Evolutionary conservation across 2,888 invertebrate species (phyloP).

Genomic region (Thymelicus sylvestris): DNA sequence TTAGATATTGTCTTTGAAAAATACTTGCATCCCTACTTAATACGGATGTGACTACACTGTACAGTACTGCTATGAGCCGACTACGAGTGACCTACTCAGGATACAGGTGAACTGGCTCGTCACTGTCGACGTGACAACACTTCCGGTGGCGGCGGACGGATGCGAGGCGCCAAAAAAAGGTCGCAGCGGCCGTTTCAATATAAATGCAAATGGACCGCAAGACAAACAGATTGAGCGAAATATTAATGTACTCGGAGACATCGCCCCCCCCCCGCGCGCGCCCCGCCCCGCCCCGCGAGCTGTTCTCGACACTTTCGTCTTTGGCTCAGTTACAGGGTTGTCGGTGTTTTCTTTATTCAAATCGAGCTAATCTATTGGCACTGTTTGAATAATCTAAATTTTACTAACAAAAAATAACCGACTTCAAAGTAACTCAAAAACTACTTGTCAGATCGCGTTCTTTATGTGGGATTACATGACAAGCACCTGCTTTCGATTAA

Average conservation of each 20-base stretch:
- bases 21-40: too few species aligned
- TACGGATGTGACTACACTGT: too few species aligned
- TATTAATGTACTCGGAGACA: constrained; percentile 50
- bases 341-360: not conserved
- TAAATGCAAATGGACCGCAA: constrained; percentile 56
- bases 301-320: constrained; percentile 13
- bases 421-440: too few species aligned
- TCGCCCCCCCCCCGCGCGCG: constrained; percentile 20
- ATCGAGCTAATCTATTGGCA: not conserved
- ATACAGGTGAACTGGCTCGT: too few species aligned
- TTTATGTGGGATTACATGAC: too few species aligned
- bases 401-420: too few species aligned
- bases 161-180: constrained; percentile 14
- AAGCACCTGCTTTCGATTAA: too few species aligned
- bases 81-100: too few species aligned
- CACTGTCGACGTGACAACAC: not conserved
- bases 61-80: too few species aligned
- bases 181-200: constrained; percentile 48
- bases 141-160: not conserved
- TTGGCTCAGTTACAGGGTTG: constrained; percentile 15
- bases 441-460: too few species aligned
- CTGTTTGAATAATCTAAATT: too few species aligned
- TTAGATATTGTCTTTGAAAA: too few species aligned
- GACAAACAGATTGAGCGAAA: constrained; percentile 55
- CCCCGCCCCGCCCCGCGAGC: not conserved